A percentile compares a stretch with the other conserved stretches of the same genome.
Conservation (phyloP, 2,113 vertebrate species). For the Corapipo altera region DNA sequence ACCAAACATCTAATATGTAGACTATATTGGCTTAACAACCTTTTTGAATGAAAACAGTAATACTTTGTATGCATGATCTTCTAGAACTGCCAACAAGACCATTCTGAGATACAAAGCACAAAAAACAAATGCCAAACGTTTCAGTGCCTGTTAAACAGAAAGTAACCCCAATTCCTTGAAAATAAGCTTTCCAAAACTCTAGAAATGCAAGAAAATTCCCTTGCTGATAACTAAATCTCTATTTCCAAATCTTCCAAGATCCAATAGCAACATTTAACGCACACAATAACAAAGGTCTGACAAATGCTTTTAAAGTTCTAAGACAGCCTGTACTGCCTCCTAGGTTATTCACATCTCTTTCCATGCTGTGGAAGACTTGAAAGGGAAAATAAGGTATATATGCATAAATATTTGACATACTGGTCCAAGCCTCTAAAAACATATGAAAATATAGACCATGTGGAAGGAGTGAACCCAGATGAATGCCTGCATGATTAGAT, state of each 20-base stretch:
- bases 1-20: neutral
- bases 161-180: conserved; percentile 1
- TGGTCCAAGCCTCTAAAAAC: conserved; percentile 28
- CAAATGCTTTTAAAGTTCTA: conserved; percentile 50
- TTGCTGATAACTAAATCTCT: conserved; percentile 1
- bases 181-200: conserved; percentile 13
- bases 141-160: neutral
- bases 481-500: conserved; percentile 16
- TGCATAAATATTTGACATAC: conserved; percentile 50
- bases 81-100: neutral
- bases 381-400: conserved; percentile 38
- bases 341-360: conserved; percentile 14
- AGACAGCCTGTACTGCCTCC: conserved; percentile 1
- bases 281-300: conserved; percentile 20
- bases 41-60: conserved; percentile 23
- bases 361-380: neutral
- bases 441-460: conserved; percentile 28
- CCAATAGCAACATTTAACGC: conserved; percentile 27
- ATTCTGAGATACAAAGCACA: neutral
- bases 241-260: conserved; percentile 43
- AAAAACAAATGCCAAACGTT: neutral
- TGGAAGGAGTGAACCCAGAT: conserved; percentile 11
- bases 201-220: neutral
- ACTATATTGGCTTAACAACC: neutral
- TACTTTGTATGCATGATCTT: neutral